A percentile compares a stretch with the other conserved stretches of the same genome.
phyloP scores from a whole-genome alignment of 2,888 invertebrate species.

The Lasioglossum vierecki region DNA sequence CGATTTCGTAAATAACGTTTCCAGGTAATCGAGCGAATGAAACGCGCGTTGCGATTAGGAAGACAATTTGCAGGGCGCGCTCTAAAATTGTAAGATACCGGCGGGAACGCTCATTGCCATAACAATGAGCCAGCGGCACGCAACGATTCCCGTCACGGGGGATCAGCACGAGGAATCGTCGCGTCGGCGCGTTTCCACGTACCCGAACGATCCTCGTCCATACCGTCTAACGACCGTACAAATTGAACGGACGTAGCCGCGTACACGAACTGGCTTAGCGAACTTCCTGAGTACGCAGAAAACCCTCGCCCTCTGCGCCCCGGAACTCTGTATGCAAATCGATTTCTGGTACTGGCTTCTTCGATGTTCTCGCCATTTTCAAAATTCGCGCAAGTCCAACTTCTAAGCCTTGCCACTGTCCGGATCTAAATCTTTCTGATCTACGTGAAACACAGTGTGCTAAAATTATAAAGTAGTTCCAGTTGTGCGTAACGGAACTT shows the following conservation, averaged over 20 bases:
- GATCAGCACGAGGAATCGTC: slow-evolving; percentile 67
- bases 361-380: not conserved
- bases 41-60: slow-evolving; percentile 65
- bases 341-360: slow-evolving; percentile 40
- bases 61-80: slow-evolving; percentile 63
- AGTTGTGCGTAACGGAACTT: not conserved
- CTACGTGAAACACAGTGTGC: not conserved
- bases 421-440: not conserved
- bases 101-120: slow-evolving; percentile 66
- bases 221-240: slow-evolving; percentile 58
- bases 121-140: slow-evolving; percentile 67
- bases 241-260: slow-evolving; percentile 55
- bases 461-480: too few species aligned
- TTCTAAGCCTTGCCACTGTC: not conserved
- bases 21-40: slow-evolving; percentile 61
- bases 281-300: slow-evolving; percentile 55
- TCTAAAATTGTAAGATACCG: slow-evolving; percentile 68
- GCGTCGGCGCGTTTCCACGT: slow-evolving; percentile 64
- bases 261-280: slow-evolving; percentile 37
- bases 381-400: not conserved
- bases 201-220: slow-evolving; percentile 57
- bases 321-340: slow-evolving; percentile 34
- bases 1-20: slow-evolving; percentile 64
- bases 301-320: slow-evolving; percentile 40
- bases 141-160: slow-evolving; percentile 67